Evolutionary conservation across 2,888 invertebrate species (phyloP).

Genomic region (Andricus quercusramuli): DNA sequence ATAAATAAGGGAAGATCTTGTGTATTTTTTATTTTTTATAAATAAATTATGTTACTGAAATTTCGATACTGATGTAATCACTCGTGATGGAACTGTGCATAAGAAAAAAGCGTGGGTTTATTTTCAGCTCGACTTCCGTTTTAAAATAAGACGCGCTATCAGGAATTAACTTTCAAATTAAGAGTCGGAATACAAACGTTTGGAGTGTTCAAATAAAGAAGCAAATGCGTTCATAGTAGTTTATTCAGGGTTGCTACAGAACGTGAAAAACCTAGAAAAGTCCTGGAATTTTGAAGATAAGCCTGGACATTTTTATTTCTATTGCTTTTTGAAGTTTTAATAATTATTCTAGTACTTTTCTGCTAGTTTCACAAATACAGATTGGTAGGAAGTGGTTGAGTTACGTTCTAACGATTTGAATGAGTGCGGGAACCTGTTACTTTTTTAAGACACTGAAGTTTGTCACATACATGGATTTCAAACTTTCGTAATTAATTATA

Average conservation of each 20-base stretch:
- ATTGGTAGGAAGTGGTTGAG: too few relatives aligned
- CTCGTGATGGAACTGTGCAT: background rate
- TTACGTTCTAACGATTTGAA: too few relatives aligned
- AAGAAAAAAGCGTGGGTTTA: slow-evolving; percentile 11
- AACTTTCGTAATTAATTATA: too few relatives aligned
- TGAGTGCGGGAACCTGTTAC: too few relatives aligned
- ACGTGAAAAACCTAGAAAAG: too few relatives aligned
- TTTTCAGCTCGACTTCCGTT: slow-evolving; percentile 18
- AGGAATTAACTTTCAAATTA: background rate
- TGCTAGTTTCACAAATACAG: too few relatives aligned
- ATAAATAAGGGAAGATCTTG: background rate
- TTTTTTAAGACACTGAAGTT: too few relatives aligned
- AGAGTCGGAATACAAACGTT: background rate
- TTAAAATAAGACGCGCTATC: slow-evolving; percentile 8
- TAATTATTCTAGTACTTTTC: background rate
- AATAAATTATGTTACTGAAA: background rate
- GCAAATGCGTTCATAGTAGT: background rate
- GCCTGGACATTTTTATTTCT: too few relatives aligned
- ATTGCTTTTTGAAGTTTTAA: too few relatives aligned
- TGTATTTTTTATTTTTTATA: background rate
- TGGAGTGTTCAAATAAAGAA: background rate
- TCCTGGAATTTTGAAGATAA: too few relatives aligned
- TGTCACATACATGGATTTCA: too few relatives aligned
- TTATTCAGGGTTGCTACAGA: background rate
- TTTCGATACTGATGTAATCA: slow-evolving; percentile 26